Percentiles rank a stretch among this genome's conserved stretches.
Conservation (phyloP, 2,113 vertebrate species). For the Electrona antarctica region DNA sequence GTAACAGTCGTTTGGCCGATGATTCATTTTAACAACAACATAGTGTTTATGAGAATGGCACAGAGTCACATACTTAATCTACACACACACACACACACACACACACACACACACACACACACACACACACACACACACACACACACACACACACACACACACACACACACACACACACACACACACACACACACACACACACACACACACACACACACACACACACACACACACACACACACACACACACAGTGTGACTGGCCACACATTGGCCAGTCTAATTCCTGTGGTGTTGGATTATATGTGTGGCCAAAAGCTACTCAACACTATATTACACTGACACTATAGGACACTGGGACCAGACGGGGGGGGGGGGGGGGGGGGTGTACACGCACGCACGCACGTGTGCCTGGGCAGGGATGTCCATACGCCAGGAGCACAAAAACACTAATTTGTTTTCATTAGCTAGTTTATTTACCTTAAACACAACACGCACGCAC, state of each 20-base stretch:
- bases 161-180: not conserved
- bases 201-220: not conserved
- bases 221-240: slow-evolving; percentile 6
- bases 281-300: slow-evolving; percentile 17
- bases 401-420: slow-evolving; percentile 46
- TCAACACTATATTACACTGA: slow-evolving; percentile 21
- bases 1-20: not conserved
- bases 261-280: not conserved
- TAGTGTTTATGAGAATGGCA: slow-evolving; percentile 4
- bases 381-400: too few relatives aligned
- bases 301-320: slow-evolving; percentile 25
- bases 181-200: slow-evolving; percentile 3
- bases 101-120: slow-evolving; percentile 3
- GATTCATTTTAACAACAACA: slow-evolving; percentile 4
- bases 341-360: slow-evolving; percentile 7
- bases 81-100: not conserved
- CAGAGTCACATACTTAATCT: not conserved
- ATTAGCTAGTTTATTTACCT: slow-evolving; percentile 49
- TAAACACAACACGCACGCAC: not conserved
- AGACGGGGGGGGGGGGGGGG: too few relatives aligned
- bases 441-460: slow-evolving; percentile 54
- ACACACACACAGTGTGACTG: slow-evolving; percentile 21
- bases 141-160: slow-evolving; percentile 1
- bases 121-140: not conserved
- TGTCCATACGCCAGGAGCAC: slow-evolving; percentile 42